Evolutionary conservation across 1,140 invertebrate species (phyloP).

Genomic region (Drosophila tsacasi): DNA sequence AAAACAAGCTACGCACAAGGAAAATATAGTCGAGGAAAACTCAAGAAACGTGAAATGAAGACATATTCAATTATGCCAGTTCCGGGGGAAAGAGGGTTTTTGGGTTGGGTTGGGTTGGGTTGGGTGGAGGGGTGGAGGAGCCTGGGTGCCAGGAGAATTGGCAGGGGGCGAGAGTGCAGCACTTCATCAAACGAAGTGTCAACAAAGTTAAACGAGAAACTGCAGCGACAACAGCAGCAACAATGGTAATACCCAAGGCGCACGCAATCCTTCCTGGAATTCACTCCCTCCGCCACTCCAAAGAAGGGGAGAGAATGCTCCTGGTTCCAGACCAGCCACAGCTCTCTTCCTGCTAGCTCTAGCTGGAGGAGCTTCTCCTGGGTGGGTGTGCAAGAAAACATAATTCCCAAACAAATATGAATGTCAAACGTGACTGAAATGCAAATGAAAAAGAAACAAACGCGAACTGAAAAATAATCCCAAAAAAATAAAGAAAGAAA

Average conservation of each 20-base stretch:
- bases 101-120: background rate
- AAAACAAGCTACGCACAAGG: slow-evolving; percentile 49
- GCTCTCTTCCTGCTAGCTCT: background rate
- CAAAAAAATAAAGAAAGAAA: slow-evolving; percentile 10
- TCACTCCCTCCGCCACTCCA: background rate
- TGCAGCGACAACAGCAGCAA: slow-evolving; percentile 58
- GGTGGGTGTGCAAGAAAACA: slow-evolving; percentile 42
- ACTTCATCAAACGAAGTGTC: slow-evolving; percentile 76
- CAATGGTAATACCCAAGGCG: slow-evolving; percentile 59
- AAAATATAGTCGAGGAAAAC: slow-evolving; percentile 31
- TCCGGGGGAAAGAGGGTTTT: slow-evolving; percentile 4
- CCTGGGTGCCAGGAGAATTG: slow-evolving; percentile 13
- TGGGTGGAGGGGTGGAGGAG: background rate
- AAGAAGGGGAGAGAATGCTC: background rate
- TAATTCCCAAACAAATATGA: slow-evolving; percentile 78
- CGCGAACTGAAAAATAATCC: slow-evolving; percentile 16
- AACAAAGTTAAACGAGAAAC: slow-evolving; percentile 78
- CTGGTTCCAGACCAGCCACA: background rate
- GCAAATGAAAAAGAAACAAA: slow-evolving; percentile 44
- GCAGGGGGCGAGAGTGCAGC: slow-evolving; percentile 29
- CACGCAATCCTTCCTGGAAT: slow-evolving; percentile 52
- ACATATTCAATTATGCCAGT: slow-evolving; percentile 62
- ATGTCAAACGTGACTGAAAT: slow-evolving; percentile 81
- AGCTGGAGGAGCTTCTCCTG: background rate
- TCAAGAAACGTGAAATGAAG: slow-evolving; percentile 55